phyloP scores from a whole-genome alignment of 92 coral and sea anemone species.

The Epizoanthus illoricatus region DNA sequence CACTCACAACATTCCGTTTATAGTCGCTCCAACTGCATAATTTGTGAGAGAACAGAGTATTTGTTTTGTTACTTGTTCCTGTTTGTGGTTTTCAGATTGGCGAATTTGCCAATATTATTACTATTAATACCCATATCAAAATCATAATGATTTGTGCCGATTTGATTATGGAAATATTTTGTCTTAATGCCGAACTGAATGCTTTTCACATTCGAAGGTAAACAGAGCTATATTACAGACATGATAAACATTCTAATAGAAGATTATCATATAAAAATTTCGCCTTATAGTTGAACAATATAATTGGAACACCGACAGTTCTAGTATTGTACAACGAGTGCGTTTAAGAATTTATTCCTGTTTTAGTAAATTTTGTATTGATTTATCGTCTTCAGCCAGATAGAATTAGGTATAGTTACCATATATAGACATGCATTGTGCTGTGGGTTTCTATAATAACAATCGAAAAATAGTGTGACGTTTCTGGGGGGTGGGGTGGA shows the following conservation, averaged over 20 bases:
- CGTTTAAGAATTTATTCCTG: too few relatives aligned
- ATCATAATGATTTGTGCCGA: neutral
- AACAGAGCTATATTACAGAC: neutral
- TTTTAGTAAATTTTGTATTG: too few relatives aligned
- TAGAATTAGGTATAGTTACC: too few relatives aligned
- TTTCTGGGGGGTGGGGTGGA: too few relatives aligned
- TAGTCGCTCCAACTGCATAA: too few relatives aligned
- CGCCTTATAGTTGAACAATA: neutral
- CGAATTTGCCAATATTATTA: neutral
- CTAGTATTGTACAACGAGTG: neutral
- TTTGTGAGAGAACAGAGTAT: neutral
- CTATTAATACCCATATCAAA: neutral
- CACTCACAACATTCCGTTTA: too few relatives aligned
- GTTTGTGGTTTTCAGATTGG: neutral
- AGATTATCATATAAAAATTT: neutral
- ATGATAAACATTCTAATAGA: neutral
- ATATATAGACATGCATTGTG: too few relatives aligned
- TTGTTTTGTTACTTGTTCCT: neutral
- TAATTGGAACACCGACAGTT: neutral
- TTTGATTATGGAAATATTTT: neutral
- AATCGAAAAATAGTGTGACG: too few relatives aligned
- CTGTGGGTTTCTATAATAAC: too few relatives aligned
- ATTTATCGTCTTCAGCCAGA: too few relatives aligned
- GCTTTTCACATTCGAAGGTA: neutral
- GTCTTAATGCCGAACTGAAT: neutral